Conservation (phyloP, 2,113 vertebrate species). For the Paedocypris sp. region DNA sequence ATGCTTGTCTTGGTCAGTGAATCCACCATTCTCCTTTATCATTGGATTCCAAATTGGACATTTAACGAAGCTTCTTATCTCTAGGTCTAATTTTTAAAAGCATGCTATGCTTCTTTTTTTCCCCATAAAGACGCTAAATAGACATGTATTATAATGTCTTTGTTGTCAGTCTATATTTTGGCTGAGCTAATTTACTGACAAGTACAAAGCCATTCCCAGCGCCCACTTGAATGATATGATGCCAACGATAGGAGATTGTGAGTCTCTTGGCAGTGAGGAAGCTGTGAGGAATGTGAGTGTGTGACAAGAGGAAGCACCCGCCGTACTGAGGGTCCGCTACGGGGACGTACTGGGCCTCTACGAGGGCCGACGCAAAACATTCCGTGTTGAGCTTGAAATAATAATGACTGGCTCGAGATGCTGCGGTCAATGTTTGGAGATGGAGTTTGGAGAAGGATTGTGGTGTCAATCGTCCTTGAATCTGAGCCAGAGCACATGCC, state of each 20-base stretch:
- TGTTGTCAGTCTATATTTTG: too few relatives aligned
- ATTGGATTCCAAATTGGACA: too few relatives aligned
- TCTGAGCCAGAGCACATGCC: background rate
- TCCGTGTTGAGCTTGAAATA: conserved; percentile 42
- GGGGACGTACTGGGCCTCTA: conserved; percentile 37
- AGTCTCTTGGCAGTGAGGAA: conserved; percentile 12
- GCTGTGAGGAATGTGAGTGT: conserved; percentile 52
- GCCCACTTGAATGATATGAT: background rate
- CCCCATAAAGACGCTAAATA: too few relatives aligned
- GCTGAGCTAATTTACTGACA: background rate
- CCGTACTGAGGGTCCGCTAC: conserved; percentile 44
- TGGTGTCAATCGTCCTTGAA: background rate
- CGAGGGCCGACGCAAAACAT: conserved; percentile 48
- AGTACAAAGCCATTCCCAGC: background rate
- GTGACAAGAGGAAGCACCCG: conserved; percentile 45
- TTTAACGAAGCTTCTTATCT: too few relatives aligned
- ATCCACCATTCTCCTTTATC: too few relatives aligned
- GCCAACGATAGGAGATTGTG: background rate
- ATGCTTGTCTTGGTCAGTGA: too few relatives aligned
- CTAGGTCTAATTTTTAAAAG: too few relatives aligned
- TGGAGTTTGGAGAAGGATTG: conserved; percentile 9
- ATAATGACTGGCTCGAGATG: conserved; percentile 37
- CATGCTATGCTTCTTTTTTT: too few relatives aligned
- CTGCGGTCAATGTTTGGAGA: background rate
- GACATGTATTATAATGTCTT: too few relatives aligned